A percentile compares a stretch with the other conserved stretches of the same genome.
These are phyloP conservation scores for Drosophila orosa DNA, from an alignment of 1,140 invertebrate genomes.

Conservation along the genomic window DNA sequence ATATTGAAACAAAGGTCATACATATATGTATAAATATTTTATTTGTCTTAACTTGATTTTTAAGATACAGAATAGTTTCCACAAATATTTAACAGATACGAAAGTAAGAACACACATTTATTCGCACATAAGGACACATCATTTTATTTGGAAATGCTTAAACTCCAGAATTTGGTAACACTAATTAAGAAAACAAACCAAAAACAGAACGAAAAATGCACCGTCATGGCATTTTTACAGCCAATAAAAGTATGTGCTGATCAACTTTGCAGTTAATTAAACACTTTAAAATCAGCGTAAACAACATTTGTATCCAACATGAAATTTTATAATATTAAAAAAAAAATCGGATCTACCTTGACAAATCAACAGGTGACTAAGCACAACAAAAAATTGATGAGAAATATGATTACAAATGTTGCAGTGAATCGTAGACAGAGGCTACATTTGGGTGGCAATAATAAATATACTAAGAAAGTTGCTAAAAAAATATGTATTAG, in stretches of 20 bases:
- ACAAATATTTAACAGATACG: constrained; percentile 28
- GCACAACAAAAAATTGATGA: constrained; percentile 9
- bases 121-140: not conserved
- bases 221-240: constrained; percentile 27
- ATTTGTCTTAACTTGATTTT: too few relatives aligned
- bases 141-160: constrained; percentile 37
- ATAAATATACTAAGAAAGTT: too few relatives aligned
- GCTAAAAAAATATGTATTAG: too few relatives aligned
- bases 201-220: constrained; percentile 19
- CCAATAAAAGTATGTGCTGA: constrained; percentile 13
- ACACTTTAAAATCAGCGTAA: constrained; percentile 13
- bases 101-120: not conserved
- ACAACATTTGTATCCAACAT: constrained; percentile 7
- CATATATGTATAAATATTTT: too few relatives aligned
- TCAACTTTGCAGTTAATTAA: constrained; percentile 28
- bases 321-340: not conserved
- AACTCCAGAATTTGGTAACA: constrained; percentile 1
- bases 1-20: too few relatives aligned
- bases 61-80: too few relatives aligned
- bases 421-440: not conserved
- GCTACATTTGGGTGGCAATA: not conserved
- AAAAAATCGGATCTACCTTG: not conserved
- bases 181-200: not conserved
- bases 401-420: not conserved
- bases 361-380: constrained; percentile 31